Conservation (phyloP, 2,888 invertebrate species). For the Stegophylla sp. region DNA sequence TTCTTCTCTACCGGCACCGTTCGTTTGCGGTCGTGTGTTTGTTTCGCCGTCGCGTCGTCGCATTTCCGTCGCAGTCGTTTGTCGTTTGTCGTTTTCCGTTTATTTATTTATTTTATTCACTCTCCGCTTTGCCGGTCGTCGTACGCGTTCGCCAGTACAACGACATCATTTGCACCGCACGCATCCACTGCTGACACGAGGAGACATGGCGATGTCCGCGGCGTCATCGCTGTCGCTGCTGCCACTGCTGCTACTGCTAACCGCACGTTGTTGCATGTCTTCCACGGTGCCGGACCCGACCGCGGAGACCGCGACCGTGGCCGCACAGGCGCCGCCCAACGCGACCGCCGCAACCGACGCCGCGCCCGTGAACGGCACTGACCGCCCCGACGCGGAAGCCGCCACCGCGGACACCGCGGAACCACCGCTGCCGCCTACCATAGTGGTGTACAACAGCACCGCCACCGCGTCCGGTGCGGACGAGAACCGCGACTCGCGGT, state of each 20-base stretch:
- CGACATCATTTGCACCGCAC: too few species aligned
- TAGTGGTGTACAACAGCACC: constrained; percentile 45
- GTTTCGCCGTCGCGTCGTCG: neutral
- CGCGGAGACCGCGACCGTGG: neutral
- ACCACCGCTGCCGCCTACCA: constrained; percentile 13
- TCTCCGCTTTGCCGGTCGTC: neutral
- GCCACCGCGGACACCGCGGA: neutral
- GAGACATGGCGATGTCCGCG: constrained; percentile 32
- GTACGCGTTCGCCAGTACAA: neutral
- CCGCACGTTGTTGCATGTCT: neutral
- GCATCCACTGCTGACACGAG: too few species aligned
- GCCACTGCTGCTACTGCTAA: constrained; percentile 27
- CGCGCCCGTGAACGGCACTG: neutral
- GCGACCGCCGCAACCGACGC: neutral
- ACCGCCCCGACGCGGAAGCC: neutral
- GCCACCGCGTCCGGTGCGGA: neutral
- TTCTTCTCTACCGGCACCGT: constrained; percentile 28
- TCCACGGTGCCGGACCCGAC: neutral
- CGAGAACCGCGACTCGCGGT: constrained; percentile 30
- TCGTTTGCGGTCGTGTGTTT: neutral
- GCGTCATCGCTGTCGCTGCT: constrained; percentile 47
- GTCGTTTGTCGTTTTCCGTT: neutral
- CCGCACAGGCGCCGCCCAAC: neutral
- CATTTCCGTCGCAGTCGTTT: neutral
- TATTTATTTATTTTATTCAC: neutral